Base-by-base conservation (phyloP, 2,797 vertebrate genomes). In the Peromyscus eremicus region DNA sequence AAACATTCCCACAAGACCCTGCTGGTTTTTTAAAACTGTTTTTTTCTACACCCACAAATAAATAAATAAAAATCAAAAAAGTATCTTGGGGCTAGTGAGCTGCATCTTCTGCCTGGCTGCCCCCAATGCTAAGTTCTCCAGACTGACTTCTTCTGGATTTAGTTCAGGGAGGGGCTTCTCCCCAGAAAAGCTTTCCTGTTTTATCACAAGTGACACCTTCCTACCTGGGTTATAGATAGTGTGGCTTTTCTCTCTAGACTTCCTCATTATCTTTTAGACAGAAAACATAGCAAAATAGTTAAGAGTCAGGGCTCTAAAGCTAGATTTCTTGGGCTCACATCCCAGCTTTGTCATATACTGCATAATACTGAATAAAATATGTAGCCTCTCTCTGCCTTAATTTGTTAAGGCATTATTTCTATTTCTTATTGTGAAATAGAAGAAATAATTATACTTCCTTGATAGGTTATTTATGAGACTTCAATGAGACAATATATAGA, bases 1-100 rank as follows among this genome's bases (percentile, higher is more conserved):
- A 90, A 43, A 60, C 8, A 77, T 25, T 92, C 82, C 27, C 46
- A 64, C 4, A 6, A 75, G 27, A 66, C 12, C 23, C 40, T 71
- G n/a, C 92, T 73, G n/a, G 37, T 92, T 66, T 94, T 94, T 94
- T 76, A 95, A 90, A 91, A 52, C 2, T 79, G 82, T 46, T 37
- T 49, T 34, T 29, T 25, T 14, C 40, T 37, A 46, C 1, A 17
- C 60, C 21, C 75, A 68, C 5, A 14, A 46, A 85, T 40, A 68
- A 34, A n/a, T 49, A 85, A 68, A 49, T n/a, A 85, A 49, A 37
- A 71, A n/a, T 70, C 0, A 19, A 64, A 46, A 29, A 60, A 16
- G 64, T 32, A 70, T 52, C 43, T 70, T 37, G 64, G 73, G 32
- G 32, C 64, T 85, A 43, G 21, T n/a, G 43, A 25, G 43, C 4